A percentile compares a stretch with the other conserved stretches of the same genome.
These are phyloP conservation scores for Ianthella basta DNA, from an alignment of 37 sponge, comb jelly and placozoan genomes.

Conservation along the genomic window DNA sequence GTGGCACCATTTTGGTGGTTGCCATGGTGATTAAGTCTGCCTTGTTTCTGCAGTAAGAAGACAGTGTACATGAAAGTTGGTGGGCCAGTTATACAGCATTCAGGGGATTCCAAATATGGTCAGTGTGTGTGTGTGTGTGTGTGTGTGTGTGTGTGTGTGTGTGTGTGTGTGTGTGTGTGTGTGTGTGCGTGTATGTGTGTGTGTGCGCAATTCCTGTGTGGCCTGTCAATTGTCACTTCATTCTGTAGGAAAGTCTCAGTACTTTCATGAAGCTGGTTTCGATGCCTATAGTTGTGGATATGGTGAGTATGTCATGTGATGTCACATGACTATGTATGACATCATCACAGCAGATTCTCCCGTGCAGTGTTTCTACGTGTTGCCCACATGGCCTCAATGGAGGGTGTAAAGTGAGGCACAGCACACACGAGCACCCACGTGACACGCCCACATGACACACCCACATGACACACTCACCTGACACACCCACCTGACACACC, in stretches of 20 bases:
- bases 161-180: not conserved
- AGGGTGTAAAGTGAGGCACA: slow-evolving; percentile 57
- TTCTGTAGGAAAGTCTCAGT: slow-evolving; percentile 3
- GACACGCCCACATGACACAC: not conserved
- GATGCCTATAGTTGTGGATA: slow-evolving; percentile 79
- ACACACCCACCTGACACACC: not conserved
- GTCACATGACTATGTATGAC: not conserved
- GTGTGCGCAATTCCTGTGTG: not conserved
- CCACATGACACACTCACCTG: not conserved
- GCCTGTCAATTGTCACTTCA: not conserved
- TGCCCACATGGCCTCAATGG: slow-evolving; percentile 67
- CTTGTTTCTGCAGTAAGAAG: not conserved
- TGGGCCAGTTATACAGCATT: not conserved
- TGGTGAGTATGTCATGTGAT: slow-evolving; percentile 46
- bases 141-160: not conserved
- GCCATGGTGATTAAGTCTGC: not conserved
- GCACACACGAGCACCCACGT: no score
- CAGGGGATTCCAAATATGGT: not conserved
- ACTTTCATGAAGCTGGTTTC: slow-evolving; percentile 77
- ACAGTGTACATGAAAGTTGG: not conserved
- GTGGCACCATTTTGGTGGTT: not conserved
- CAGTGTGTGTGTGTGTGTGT: not conserved
- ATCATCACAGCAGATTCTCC: not conserved
- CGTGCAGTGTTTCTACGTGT: slow-evolving; percentile 74
- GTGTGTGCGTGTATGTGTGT: not conserved